phyloP scores from a whole-genome alignment of 2,113 vertebrate genomes.

The Malaclemys terrapin region DNA sequence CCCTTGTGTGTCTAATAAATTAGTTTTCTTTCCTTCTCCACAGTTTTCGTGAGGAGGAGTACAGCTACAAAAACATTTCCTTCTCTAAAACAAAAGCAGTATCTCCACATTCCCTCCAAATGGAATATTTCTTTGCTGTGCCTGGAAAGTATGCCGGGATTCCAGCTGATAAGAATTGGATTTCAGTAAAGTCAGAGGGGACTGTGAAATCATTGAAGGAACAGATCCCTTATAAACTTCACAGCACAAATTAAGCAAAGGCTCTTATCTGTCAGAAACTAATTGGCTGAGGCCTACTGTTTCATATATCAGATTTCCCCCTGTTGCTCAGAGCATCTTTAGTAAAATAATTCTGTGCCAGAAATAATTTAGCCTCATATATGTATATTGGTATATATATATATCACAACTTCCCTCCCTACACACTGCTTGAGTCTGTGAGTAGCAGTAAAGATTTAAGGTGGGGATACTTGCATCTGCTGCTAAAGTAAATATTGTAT shows the following conservation, averaged over 20 bases:
- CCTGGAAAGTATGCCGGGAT: constrained; percentile 27
- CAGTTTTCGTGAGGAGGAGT: neutral
- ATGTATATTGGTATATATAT: neutral
- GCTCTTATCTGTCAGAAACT: constrained; percentile 26
- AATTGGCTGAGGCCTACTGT: constrained; percentile 23
- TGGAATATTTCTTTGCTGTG: constrained; percentile 1
- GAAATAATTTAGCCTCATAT: constrained; percentile 2
- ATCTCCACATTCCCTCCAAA: neutral
- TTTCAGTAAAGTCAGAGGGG: constrained; percentile 11
- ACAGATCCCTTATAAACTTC: neutral
- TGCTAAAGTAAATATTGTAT: neutral
- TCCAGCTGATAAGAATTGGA: constrained; percentile 1
- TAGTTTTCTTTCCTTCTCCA: constrained; percentile 29
- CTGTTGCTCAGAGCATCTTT: constrained; percentile 29
- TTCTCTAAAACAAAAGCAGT: neutral
- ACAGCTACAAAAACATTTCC: constrained; percentile 32
- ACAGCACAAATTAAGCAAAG: constrained; percentile 15
- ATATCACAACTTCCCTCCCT: constrained; percentile 6
- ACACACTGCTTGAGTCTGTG: neutral
- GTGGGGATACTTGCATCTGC: neutral
- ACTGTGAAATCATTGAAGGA: neutral
- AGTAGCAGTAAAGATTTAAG: neutral
- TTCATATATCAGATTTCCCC: constrained; percentile 25
- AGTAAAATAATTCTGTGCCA: constrained; percentile 33
- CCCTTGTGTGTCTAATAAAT: neutral